phyloP scores from a whole-genome alignment of 2,113 vertebrate species.

The Perca schrenkii region DNA sequence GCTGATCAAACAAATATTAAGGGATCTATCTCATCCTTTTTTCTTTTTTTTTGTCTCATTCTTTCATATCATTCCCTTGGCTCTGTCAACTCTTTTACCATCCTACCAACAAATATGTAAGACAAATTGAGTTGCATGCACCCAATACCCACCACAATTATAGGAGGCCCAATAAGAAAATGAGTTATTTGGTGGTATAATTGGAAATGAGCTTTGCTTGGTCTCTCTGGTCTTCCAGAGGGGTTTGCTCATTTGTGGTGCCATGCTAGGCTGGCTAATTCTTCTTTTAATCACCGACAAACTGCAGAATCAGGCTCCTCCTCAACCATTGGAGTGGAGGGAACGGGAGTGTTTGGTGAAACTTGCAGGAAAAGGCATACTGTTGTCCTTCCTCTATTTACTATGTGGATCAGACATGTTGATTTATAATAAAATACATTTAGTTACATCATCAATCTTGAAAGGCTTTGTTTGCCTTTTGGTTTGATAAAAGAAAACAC shows the following conservation, averaged over 20 bases:
- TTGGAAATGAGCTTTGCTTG: conserved; percentile 95
- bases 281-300: conserved; percentile 87
- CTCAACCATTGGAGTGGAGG: conserved; percentile 29
- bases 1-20: conserved; percentile 84
- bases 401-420: not conserved
- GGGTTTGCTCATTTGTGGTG: conserved; percentile 90
- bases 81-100: conserved; percentile 95
- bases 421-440: not conserved
- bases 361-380: conserved; percentile 37
- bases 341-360: conserved; percentile 20
- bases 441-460: not conserved
- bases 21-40: conserved; percentile 85
- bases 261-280: conserved; percentile 92
- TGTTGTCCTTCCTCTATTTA: conserved; percentile 10
- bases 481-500: not conserved
- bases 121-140: conserved; percentile 98
- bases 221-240: conserved; percentile 89
- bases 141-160: conserved; percentile 99
- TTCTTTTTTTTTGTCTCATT: conserved; percentile 84
- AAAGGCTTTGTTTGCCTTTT: not conserved
- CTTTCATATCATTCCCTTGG: conserved; percentile 87
- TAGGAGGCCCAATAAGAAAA: conserved; percentile 95
- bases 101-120: conserved; percentile 97
- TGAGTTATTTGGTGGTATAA: conserved; percentile 98
- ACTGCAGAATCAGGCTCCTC: conserved; percentile 71